These are phyloP conservation scores for Callithrix jacchus DNA, from an alignment of 2,113 vertebrate species.

Conservation along the genomic window DNA sequence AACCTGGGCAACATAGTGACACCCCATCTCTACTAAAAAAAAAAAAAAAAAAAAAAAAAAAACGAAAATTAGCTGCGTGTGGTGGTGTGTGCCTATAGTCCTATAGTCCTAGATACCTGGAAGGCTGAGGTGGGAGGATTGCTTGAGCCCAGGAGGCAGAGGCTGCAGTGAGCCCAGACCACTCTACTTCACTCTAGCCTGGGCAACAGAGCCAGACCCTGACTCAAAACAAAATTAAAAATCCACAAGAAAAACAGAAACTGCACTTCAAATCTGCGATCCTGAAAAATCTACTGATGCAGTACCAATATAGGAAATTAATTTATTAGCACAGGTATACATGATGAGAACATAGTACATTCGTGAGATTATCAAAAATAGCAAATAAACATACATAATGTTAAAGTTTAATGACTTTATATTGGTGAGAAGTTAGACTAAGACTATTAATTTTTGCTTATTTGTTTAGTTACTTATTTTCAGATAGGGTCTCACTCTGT, in stretches of 20 bases:
- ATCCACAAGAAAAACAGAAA: background rate
- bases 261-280: background rate
- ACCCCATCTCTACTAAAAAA: too few species aligned
- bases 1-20: too few species aligned
- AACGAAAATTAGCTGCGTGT: too few species aligned
- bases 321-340: background rate
- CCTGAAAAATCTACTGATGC: background rate
- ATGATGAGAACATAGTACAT: background rate
- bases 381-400: background rate
- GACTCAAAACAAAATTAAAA: too few species aligned
- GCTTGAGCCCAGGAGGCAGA: too few species aligned
- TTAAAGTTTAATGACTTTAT: background rate
- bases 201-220: too few species aligned
- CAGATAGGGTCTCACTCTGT: background rate
- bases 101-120: too few species aligned
- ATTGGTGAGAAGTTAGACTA: background rate
- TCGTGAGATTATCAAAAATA: background rate
- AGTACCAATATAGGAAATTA: background rate
- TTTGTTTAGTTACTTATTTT: background rate
- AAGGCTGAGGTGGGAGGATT: too few species aligned
- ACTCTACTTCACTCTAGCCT: too few species aligned
- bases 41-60: too few species aligned
- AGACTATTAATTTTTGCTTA: background rate
- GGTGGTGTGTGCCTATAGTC: too few species aligned
- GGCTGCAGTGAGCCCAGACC: too few species aligned